Evolutionary conservation across 2,113 vertebrate genomes (phyloP).

Genomic region (Dasyurus viverrinus): DNA sequence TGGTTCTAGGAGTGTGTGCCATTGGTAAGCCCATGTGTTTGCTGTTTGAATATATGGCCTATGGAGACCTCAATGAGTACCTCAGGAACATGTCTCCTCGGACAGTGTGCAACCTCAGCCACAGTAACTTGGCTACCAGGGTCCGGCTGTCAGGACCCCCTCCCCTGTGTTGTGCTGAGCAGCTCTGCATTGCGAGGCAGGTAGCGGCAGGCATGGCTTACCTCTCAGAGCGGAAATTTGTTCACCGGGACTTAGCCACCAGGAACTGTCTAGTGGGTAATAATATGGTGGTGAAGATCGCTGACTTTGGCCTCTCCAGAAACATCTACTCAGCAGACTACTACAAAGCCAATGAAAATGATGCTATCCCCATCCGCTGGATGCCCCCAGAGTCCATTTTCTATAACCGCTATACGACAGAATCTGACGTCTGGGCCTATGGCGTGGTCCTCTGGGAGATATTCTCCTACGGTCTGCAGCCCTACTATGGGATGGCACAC

Average conservation of each 20-base stretch:
- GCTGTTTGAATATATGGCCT: conserved; percentile 98
- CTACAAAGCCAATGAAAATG: conserved; percentile 98
- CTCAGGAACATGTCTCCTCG: conserved; percentile 90
- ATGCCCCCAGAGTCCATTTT: conserved; percentile 99
- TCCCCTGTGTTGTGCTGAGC: conserved; percentile 88
- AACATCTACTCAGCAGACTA: conserved; percentile 99
- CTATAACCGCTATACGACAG: conserved; percentile 98
- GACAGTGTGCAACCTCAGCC: conserved; percentile 85
- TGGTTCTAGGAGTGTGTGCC: conserved; percentile 92
- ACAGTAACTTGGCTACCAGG: conserved; percentile 79
- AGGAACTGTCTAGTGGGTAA: conserved; percentile 97
- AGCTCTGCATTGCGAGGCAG: conserved; percentile 94
- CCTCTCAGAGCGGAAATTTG: conserved; percentile 97
- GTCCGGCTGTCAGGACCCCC: conserved; percentile 79
- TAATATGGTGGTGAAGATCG: conserved; percentile 97
- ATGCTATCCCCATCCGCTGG: conserved; percentile 98
- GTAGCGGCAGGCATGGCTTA: conserved; percentile 97
- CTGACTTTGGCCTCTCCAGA: conserved; percentile 96
- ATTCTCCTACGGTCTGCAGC: conserved; percentile 97
- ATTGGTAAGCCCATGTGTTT: conserved; percentile 98
- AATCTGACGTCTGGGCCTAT: conserved; percentile 98
- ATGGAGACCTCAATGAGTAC: conserved; percentile 96
- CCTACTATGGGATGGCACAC: conserved; percentile 98
- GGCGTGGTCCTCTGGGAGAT: conserved; percentile 99
- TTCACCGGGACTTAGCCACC: conserved; percentile 96